A percentile compares a stretch with the other conserved stretches of the same genome.
Conservation (phyloP, 2,113 vertebrate species). For the Hystrix brachyura region DNA sequence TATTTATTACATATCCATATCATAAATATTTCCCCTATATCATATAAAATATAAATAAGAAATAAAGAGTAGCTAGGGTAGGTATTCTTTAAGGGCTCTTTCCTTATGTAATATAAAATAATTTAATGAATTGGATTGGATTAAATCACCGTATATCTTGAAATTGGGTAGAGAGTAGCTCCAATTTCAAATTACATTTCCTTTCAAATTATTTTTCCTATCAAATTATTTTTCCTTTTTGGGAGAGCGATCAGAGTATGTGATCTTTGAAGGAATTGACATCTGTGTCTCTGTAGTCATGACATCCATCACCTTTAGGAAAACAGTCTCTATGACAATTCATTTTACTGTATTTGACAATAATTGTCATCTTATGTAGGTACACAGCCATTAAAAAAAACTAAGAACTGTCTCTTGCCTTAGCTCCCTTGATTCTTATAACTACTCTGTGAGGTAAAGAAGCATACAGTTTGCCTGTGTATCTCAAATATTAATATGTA, state of each 20-base stretch:
- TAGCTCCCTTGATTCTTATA: constrained; percentile 29
- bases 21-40: background rate
- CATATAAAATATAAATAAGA: background rate
- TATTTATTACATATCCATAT: background rate
- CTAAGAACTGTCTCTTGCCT: background rate
- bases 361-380: background rate
- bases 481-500: constrained; percentile 23
- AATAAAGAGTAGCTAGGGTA: background rate
- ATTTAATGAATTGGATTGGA: background rate
- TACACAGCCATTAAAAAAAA: background rate
- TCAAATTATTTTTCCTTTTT: background rate
- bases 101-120: background rate
- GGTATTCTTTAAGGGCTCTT: background rate
- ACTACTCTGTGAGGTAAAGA: background rate
- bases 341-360: background rate
- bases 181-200: background rate
- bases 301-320: background rate
- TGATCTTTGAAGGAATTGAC: constrained; percentile 3
- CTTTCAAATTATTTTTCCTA: background rate
- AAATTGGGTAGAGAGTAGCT: background rate
- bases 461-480: background rate
- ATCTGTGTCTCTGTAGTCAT: background rate
- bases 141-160: background rate
- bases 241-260: background rate
- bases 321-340: background rate